Evolutionary conservation across 2,113 vertebrate genomes (phyloP).

Genomic region (Burhinus bistriatus): DNA sequence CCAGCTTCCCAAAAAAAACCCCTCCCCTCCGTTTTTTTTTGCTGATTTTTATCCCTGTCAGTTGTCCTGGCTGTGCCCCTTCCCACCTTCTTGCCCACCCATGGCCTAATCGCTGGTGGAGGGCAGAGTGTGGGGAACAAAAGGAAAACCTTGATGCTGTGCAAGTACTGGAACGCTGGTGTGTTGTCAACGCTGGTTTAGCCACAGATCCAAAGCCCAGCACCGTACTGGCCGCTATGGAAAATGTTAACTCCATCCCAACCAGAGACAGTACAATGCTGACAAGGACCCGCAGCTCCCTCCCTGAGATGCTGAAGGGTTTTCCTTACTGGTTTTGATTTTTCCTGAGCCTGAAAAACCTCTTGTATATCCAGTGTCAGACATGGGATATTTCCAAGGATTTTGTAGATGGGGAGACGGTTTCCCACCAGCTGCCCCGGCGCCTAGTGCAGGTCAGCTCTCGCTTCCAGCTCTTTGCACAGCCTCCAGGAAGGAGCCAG

Average conservation of each 20-base stretch:
- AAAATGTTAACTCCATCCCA: neutral
- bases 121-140: too few species aligned
- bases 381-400: neutral
- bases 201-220: neutral
- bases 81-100: neutral
- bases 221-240: fast-evolving
- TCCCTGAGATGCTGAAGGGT: neutral
- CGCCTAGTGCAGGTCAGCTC: neutral
- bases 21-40: neutral
- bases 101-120: fast-evolving
- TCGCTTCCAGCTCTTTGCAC: neutral
- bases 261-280: fast-evolving
- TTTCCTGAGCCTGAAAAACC: neutral
- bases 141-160: neutral
- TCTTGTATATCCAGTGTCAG: neutral
- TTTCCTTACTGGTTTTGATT: neutral
- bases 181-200: neutral
- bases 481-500: neutral
- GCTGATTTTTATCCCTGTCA: neutral
- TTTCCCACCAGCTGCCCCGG: neutral
- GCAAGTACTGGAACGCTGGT: fast-evolving
- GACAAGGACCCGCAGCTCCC: neutral
- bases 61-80: neutral
- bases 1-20: neutral
- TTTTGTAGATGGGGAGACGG: neutral